Conservation (phyloP, 2,113 vertebrate species). For the Sceloporus undulatus region DNA sequence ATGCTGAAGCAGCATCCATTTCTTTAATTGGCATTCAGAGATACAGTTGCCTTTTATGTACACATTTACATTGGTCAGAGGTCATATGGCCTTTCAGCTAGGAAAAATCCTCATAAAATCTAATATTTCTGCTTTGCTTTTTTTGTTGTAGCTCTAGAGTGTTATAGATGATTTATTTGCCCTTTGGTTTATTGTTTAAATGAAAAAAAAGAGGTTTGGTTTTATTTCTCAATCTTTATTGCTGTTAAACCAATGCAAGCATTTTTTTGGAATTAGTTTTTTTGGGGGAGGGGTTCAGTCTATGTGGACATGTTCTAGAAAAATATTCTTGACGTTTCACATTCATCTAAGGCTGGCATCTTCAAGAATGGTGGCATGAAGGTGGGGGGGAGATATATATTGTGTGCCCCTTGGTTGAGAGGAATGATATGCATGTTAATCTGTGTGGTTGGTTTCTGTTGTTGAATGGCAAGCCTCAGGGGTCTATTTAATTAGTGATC, state of each 20-base stretch:
- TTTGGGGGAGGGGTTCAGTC: no score
- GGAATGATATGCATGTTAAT: no score
- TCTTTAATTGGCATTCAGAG: not conserved
- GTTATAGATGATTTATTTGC: not conserved
- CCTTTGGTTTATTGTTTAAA: not conserved
- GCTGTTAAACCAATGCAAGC: not conserved
- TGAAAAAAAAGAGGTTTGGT: not conserved
- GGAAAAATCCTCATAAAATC: not conserved
- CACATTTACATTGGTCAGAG: constrained; percentile 6
- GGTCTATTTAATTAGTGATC: no score
- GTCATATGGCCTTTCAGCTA: not conserved
- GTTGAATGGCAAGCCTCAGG: no score
- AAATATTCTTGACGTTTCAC: no score
- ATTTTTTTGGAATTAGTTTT: not conserved
- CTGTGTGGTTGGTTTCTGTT: no score
- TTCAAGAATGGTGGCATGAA: no score
- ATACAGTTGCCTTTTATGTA: not conserved
- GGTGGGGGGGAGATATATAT: no score
- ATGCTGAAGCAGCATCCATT: not conserved
- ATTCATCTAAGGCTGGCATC: no score
- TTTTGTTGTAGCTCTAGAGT: not conserved
- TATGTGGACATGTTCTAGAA: no score
- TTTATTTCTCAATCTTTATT: not conserved
- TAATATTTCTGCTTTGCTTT: not conserved
- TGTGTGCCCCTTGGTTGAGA: no score